phyloP scores from a whole-genome alignment of 2,888 invertebrate genomes.

The Eupithecia subumbrata region DNA sequence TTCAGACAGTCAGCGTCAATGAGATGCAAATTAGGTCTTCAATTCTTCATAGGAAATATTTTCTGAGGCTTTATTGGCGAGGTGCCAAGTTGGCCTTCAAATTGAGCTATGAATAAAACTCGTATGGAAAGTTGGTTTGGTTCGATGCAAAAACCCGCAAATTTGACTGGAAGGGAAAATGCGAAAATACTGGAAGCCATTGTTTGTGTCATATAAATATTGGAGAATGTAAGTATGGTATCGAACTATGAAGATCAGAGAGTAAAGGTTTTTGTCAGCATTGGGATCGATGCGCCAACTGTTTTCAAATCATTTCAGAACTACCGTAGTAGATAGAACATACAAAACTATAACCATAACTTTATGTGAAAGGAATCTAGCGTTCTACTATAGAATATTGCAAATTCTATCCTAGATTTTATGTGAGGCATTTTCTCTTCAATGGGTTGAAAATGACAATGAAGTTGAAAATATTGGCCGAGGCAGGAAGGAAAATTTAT shows the following conservation, averaged over 20 bases:
- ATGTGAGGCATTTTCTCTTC: constrained; percentile 51
- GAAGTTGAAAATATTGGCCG: constrained; percentile 33
- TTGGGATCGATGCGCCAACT: not conserved
- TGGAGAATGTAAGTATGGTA: not conserved
- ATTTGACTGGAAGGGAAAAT: constrained; percentile 7
- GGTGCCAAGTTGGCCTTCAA: constrained; percentile 30
- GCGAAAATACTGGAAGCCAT: constrained; percentile 4
- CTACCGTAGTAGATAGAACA: not conserved
- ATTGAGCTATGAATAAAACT: constrained; percentile 23
- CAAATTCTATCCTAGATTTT: constrained; percentile 60
- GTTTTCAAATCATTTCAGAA: not conserved
- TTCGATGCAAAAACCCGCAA: constrained; percentile 6
- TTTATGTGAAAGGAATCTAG: constrained; percentile 41
- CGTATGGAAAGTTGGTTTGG: constrained; percentile 11
- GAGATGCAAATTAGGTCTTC: constrained; percentile 28
- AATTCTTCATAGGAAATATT: constrained; percentile 20
- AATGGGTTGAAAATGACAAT: constrained; percentile 43
- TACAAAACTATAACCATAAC: constrained; percentile 15
- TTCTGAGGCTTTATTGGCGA: constrained; percentile 25
- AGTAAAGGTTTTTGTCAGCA: not conserved
- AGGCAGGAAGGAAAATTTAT: not conserved
- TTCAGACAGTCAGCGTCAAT: constrained; percentile 28
- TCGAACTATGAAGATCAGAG: not conserved
- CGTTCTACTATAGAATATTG: constrained; percentile 52
- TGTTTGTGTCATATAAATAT: not conserved